phyloP scores from a whole-genome alignment of 2,113 vertebrate species.

The Urocitellus parryii region DNA sequence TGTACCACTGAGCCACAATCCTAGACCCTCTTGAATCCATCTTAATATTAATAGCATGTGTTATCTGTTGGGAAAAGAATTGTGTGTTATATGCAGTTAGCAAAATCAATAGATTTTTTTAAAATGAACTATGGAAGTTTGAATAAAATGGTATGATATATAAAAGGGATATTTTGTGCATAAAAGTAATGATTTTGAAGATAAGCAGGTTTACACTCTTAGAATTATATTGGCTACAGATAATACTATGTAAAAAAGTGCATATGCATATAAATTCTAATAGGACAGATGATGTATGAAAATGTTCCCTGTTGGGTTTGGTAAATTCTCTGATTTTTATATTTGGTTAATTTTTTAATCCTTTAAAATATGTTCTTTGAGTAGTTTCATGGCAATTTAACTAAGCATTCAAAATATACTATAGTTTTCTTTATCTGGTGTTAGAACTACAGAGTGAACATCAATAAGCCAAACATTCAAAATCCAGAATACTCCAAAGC shows the following conservation, averaged over 20 bases:
- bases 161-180: not conserved
- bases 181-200: not conserved
- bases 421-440: not conserved
- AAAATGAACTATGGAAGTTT: not conserved
- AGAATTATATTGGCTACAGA: not conserved
- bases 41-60: slow-evolving; percentile 8
- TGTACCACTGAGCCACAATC: no score
- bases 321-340: slow-evolving; percentile 20
- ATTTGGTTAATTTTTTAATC: slow-evolving; percentile 27
- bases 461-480: not conserved
- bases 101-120: not conserved
- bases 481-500: not conserved
- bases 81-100: not conserved
- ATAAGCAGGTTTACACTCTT: not conserved
- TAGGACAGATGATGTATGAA: not conserved
- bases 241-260: not conserved
- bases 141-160: not conserved
- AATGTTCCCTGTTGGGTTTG: not conserved
- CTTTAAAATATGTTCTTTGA: slow-evolving; percentile 15
- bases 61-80: not conserved
- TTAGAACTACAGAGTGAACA: not conserved
- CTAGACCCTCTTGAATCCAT: not conserved
- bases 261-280: not conserved
- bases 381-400: slow-evolving; percentile 39
- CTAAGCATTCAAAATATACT: not conserved